These are phyloP conservation scores for Coranthus polyacanthus DNA, from an alignment of 2,797 vertebrate species.

Conservation along the genomic window DNA sequence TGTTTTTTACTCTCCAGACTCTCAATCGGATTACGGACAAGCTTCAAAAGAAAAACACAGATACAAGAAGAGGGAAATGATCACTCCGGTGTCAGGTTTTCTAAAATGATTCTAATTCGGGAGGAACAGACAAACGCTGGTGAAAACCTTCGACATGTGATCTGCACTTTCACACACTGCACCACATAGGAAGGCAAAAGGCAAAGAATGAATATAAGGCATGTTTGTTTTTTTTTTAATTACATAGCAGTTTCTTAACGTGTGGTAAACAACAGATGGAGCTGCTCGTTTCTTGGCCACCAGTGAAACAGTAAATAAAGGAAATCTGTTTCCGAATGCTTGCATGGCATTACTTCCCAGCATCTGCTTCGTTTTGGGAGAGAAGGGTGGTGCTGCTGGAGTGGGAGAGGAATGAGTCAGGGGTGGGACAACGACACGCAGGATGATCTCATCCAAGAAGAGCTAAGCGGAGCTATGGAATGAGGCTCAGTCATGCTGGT, in stretches of 20 bases:
- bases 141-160: too few relatives aligned
- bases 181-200: neutral
- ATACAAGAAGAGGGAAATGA: too few relatives aligned
- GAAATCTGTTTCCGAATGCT: conserved; percentile 64
- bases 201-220: too few relatives aligned
- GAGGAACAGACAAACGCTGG: too few relatives aligned
- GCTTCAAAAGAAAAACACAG: neutral
- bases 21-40: neutral
- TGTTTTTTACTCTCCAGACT: conserved; percentile 18
- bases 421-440: conserved; percentile 67
- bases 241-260: neutral
- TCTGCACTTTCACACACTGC: neutral
- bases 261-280: conserved; percentile 31
- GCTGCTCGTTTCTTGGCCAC: conserved; percentile 27
- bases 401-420: conserved; percentile 71
- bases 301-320: conserved; percentile 37
- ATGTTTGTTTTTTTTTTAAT: neutral
- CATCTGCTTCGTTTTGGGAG: conserved; percentile 67
- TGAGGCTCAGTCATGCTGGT: conserved; percentile 74
- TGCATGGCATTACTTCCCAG: conserved; percentile 67
- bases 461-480: conserved; percentile 74
- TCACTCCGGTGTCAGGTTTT: too few relatives aligned
- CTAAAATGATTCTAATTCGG: too few relatives aligned
- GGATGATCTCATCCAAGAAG: conserved; percentile 83
- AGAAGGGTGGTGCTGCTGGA: conserved; percentile 65